Conservation (phyloP, 2,888 invertebrate genomes). For the Drosophila antonietae region DNA sequence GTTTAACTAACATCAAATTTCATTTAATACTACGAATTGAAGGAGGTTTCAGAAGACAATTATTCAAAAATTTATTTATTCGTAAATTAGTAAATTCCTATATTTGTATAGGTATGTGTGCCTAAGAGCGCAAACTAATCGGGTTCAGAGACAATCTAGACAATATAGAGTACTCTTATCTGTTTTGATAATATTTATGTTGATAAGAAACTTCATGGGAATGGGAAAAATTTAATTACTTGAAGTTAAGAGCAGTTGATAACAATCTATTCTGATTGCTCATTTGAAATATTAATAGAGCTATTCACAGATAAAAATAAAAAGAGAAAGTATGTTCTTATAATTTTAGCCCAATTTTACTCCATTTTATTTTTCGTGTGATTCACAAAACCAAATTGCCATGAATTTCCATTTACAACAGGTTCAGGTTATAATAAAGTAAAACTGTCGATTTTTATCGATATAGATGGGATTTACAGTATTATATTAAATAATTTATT, state of each 20-base stretch:
- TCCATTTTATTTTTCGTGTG: no score
- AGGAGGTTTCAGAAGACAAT: no score
- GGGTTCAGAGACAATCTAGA: neutral
- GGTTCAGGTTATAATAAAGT: no score
- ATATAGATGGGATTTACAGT: no score
- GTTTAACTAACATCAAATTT: no score
- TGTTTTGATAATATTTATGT: conserved; percentile 1
- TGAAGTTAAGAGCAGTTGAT: conserved; percentile 18
- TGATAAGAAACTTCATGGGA: neutral
- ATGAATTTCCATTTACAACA: no score
- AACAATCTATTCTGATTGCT: conserved; percentile 31
- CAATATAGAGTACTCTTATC: neutral
- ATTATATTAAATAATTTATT: neutral
- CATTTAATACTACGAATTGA: no score
- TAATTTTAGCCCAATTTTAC: conserved; percentile 7
- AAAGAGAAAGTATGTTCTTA: conserved; percentile 9
- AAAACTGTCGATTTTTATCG: no score
- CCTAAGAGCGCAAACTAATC: no score
- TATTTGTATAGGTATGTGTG: no score
- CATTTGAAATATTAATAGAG: conserved; percentile 17
- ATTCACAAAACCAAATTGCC: no score
- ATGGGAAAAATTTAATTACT: neutral
- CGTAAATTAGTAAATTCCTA: no score
- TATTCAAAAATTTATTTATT: neutral
- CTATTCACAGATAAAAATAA: conserved; percentile 20